These are phyloP conservation scores for Corticium candelabrum DNA, from an alignment of 37 sponge, comb jelly and placozoan species.

Conservation along the genomic window DNA sequence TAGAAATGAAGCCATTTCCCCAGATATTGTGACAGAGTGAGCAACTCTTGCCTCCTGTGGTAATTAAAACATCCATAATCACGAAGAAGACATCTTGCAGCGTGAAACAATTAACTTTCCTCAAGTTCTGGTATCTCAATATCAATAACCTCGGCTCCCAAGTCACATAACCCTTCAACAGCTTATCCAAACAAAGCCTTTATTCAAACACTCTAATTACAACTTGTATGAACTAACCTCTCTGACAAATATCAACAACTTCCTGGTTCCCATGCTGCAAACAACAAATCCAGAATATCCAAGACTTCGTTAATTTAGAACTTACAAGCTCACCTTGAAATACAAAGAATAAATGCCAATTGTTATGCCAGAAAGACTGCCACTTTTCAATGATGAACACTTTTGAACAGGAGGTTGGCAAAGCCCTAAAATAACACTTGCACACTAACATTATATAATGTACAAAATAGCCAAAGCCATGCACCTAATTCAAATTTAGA, in stretches of 20 bases:
- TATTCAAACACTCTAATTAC: background rate
- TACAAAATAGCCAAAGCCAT: too few species aligned
- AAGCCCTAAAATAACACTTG: too few species aligned
- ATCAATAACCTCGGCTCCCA: slow-evolving; percentile 46
- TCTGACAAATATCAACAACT: background rate
- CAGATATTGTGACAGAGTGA: slow-evolving; percentile 13
- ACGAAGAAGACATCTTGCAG: too few species aligned
- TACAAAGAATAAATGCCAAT: background rate
- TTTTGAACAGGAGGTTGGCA: too few species aligned
- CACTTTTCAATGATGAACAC: too few species aligned
- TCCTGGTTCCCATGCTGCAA: background rate
- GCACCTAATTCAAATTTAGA: background rate
- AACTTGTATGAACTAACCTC: background rate
- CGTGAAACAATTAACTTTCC: too few species aligned
- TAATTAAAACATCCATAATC: too few species aligned
- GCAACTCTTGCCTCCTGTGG: slow-evolving; percentile 47
- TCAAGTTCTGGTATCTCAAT: slow-evolving; percentile 71
- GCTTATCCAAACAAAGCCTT: background rate
- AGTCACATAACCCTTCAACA: background rate
- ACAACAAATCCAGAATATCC: background rate
- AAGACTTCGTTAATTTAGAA: background rate
- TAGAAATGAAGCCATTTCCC: background rate
- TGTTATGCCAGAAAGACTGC: background rate
- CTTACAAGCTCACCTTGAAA: background rate
- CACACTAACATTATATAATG: too few species aligned